phyloP scores from a whole-genome alignment of 2,888 invertebrate species.

The Patella caerulea region DNA sequence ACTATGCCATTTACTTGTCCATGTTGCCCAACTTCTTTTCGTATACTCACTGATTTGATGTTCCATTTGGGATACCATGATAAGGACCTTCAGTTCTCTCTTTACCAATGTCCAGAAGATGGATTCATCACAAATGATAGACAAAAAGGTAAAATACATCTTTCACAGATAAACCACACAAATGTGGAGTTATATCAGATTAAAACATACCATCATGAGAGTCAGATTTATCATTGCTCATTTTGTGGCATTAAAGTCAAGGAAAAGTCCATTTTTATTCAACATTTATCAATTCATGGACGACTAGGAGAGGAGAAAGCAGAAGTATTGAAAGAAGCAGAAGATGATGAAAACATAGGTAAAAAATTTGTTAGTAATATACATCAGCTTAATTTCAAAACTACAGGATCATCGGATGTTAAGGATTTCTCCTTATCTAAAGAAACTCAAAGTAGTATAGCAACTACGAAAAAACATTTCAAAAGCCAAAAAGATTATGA shows the following conservation, averaged over 20 bases:
- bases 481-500: not conserved
- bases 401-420: not conserved
- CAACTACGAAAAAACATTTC: not conserved
- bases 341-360: not conserved
- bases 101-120: not conserved
- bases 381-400: not conserved
- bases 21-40: not conserved
- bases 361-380: not conserved
- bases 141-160: not conserved
- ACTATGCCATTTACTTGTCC: not conserved
- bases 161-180: not conserved
- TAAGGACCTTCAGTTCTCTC: not conserved
- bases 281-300: not conserved
- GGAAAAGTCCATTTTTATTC: not conserved
- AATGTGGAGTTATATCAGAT: not conserved
- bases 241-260: conserved; percentile 7
- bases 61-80: not conserved
- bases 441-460: no score
- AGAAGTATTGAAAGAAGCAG: not conserved
- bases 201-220: not conserved
- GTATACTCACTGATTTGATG: not conserved
- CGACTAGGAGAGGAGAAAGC: not conserved
- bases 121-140: not conserved
- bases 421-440: not conserved
- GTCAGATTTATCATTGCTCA: not conserved